A percentile compares a stretch with the other conserved stretches of the same genome.
phyloP scores from a whole-genome alignment of 2,888 invertebrate genomes.

The Epicampocera succincta region DNA sequence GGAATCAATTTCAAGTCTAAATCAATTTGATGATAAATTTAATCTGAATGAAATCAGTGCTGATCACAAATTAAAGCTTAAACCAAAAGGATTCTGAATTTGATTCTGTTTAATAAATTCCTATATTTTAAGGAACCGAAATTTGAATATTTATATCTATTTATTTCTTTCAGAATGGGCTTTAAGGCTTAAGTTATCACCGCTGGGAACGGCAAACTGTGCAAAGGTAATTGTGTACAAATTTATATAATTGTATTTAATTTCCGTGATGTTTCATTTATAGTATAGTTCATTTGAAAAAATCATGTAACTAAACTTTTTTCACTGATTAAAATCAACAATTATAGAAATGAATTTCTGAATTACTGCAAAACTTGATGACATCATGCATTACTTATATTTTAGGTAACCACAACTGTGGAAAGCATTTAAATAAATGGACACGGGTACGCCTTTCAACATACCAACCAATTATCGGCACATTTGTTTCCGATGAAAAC shows the following conservation, averaged over 20 bases:
- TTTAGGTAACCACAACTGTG: no score
- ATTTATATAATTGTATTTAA: background rate
- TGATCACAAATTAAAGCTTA: conserved; percentile 63
- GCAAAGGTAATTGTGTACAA: background rate
- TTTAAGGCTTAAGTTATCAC: no score
- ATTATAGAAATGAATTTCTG: background rate
- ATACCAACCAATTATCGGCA: no score
- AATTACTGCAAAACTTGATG: no score
- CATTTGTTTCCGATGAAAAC: no score
- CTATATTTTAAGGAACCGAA: no score
- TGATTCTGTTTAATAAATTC: background rate
- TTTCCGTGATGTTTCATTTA: conserved; percentile 60
- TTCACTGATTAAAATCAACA: conserved; percentile 49
- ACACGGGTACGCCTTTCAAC: no score
- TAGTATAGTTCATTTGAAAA: conserved; percentile 70
- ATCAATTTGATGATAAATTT: conserved; percentile 59
- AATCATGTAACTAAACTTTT: conserved; percentile 59
- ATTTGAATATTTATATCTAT: no score
- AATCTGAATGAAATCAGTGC: conserved; percentile 65
- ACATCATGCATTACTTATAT: no score
- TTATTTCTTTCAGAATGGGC: no score
- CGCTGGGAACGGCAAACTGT: no score
- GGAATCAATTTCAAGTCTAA: background rate
- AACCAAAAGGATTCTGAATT: conserved; percentile 62
- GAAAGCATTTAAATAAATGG: no score